Evolutionary conservation across 2,888 invertebrate genomes (phyloP).

Genomic region (Masnerella sp.): DNA sequence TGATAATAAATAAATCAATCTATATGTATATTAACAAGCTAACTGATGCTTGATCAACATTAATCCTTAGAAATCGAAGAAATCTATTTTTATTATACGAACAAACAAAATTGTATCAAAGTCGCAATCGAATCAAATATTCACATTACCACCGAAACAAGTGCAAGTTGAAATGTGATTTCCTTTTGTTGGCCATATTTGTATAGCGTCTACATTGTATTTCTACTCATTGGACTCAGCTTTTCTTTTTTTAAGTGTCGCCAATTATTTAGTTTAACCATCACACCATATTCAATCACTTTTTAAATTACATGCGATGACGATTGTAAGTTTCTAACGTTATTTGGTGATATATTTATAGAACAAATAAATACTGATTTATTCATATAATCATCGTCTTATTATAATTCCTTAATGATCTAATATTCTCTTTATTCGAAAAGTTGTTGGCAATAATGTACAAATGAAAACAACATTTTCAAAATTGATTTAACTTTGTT

Average conservation of each 20-base stretch:
- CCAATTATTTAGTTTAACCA: slow-evolving; percentile 34
- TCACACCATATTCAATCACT: slow-evolving; percentile 23
- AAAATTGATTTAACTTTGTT: no score
- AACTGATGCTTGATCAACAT: slow-evolving; percentile 53
- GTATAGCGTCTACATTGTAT: slow-evolving; percentile 16
- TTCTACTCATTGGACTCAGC: slow-evolving; percentile 3
- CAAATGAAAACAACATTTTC: no score
- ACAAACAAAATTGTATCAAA: slow-evolving; percentile 26
- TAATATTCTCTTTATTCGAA: no score
- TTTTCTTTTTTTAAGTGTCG: slow-evolving; percentile 18
- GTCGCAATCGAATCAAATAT: slow-evolving; percentile 16
- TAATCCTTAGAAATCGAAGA: slow-evolving; percentile 68
- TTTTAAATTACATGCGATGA: slow-evolving; percentile 38
- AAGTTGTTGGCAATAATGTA: no score
- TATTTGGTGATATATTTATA: slow-evolving; percentile 75
- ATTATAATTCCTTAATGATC: neutral
- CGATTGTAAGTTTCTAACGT: slow-evolving; percentile 67
- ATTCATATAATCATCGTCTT: neutral
- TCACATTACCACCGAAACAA: slow-evolving; percentile 24
- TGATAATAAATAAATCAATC: slow-evolving; percentile 54
- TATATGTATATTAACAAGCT: slow-evolving; percentile 49
- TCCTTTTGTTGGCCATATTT: slow-evolving; percentile 20
- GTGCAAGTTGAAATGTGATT: slow-evolving; percentile 16
- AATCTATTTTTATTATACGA: slow-evolving; percentile 72
- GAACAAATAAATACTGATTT: slow-evolving; percentile 68